Base-by-base conservation (phyloP, 2,113 vertebrate genomes). In the Corynorhinus townsendii region DNA sequence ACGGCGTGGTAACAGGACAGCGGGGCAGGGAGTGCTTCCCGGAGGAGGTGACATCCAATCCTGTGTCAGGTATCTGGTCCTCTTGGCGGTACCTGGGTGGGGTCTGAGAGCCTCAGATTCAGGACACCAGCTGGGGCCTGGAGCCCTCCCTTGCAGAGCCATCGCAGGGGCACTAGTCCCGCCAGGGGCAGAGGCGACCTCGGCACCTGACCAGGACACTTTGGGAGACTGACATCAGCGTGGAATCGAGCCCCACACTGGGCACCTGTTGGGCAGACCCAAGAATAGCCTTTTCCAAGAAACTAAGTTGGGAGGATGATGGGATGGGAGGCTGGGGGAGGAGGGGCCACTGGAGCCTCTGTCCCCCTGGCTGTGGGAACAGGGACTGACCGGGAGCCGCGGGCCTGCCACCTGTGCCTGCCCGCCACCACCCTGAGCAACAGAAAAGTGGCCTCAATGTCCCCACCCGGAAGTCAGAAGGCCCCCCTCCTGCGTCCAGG, bases 281-380 rank as follows among this genome's bases (percentile, higher is more conserved):
- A 54, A 85, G 91, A 96, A 94, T 72, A 92, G 82, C 94, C 38
- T n/a, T 83, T 71, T 30, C 47, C 45, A 45, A 38, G 94, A 54
- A 80, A 71, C 71, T 5, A 5, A 87, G 35, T 4, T 15, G 71
- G 33, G 54, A 17, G 30, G 30, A 2, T 3, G 49, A 8, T 54
- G 95, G 93, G 96, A 93, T 87, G 97, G 95, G 93, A 97, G 97
- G 96, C 92, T 20, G 30, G 14, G 6, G 76, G 54, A 7, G n/a
- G 3, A 0, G 45, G 80, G 9, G 62, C 8, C 2, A 2, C 24
- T 22, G 56, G 26, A 19, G 47, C n/a, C 52, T 0, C 43, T 19
- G 17, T 69, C 33, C 35, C n/a, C 19, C 15, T n/a, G 77, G 45
- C 28, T 6, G 12, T 17, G 11, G 22, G 35, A 49, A 24, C 49